Evolutionary conservation across 2,888 invertebrate genomes (phyloP).

Genomic region (Athrips mouffetella): DNA sequence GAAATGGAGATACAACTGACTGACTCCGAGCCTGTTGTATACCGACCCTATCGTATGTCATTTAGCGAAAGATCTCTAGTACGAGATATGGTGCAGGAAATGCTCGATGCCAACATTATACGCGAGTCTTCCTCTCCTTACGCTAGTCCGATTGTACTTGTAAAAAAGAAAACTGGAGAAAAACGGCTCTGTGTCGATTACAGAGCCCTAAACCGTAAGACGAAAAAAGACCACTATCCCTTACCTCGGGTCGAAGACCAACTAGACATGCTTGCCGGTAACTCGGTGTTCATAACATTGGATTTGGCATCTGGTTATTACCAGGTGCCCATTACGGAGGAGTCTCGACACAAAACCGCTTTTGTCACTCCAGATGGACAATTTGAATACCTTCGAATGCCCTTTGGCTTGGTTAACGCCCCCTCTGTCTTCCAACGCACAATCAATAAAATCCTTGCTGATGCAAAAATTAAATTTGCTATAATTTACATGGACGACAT

Average conservation of each 20-base stretch:
- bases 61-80: conserved; percentile 20
- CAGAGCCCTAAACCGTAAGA: conserved; percentile 24
- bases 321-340: conserved; percentile 30
- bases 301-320: conserved; percentile 27
- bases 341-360: conserved; percentile 38
- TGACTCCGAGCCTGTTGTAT: conserved; percentile 22
- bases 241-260: conserved; percentile 10
- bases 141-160: conserved; percentile 29
- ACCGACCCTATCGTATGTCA: conserved; percentile 26
- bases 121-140: conserved; percentile 26
- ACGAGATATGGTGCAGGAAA: conserved; percentile 23
- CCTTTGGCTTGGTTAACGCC: conserved; percentile 14
- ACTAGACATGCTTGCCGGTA: conserved; percentile 11
- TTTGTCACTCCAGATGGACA: conserved; percentile 40
- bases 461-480: background rate
- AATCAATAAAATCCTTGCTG: too few species aligned
- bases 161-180: conserved; percentile 27
- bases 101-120: conserved; percentile 22
- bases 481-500: conserved; percentile 10
- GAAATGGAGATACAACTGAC: conserved; percentile 26
- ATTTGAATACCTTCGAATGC: conserved; percentile 8
- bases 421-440: conserved; percentile 39
- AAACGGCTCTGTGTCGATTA: conserved; percentile 28
- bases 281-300: conserved; percentile 16
- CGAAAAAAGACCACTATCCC: conserved; percentile 25